Conservation (phyloP, 2,113 vertebrate genomes). For the Hypomesus transpacificus region DNA sequence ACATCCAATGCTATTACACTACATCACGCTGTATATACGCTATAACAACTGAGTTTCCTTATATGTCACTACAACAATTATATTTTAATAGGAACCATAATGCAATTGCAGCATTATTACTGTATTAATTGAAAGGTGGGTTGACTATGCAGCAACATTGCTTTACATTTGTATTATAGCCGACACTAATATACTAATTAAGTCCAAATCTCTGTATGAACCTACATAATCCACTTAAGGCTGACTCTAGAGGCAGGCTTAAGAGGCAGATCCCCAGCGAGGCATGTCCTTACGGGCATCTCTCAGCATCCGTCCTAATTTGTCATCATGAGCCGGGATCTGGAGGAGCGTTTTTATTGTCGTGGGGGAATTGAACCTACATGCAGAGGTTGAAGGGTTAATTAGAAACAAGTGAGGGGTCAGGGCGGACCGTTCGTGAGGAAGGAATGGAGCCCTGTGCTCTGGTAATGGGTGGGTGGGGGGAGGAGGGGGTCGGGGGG, state of each 20-base stretch:
- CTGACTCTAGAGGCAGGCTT: background rate
- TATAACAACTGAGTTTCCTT: too few relatives aligned
- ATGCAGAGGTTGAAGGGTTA: conserved; percentile 87
- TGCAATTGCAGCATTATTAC: too few relatives aligned
- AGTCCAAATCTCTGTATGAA: background rate
- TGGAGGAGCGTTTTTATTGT: conserved; percentile 81
- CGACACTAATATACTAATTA: background rate
- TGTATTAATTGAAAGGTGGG: too few relatives aligned
- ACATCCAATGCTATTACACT: too few relatives aligned
- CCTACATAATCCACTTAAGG: background rate
- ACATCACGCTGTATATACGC: too few relatives aligned
- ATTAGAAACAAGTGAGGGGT: conserved; percentile 91
- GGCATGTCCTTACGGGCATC: conserved; percentile 24
- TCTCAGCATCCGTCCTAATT: conserved; percentile 47
- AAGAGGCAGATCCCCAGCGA: background rate
- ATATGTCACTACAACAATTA: too few relatives aligned
- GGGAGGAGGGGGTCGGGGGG: conserved; percentile 67
- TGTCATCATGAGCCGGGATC: conserved; percentile 67
- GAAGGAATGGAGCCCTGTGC: background rate
- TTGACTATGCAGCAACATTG: too few relatives aligned
- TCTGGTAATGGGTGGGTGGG: conserved; percentile 12
- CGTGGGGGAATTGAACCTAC: conserved; percentile 72
- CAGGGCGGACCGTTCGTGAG: conserved; percentile 49
- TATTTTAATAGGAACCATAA: too few relatives aligned
- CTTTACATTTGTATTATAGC: background rate